These are phyloP conservation scores for Nasua narica DNA, from an alignment of 2,797 vertebrate genomes.

Conservation along the genomic window DNA sequence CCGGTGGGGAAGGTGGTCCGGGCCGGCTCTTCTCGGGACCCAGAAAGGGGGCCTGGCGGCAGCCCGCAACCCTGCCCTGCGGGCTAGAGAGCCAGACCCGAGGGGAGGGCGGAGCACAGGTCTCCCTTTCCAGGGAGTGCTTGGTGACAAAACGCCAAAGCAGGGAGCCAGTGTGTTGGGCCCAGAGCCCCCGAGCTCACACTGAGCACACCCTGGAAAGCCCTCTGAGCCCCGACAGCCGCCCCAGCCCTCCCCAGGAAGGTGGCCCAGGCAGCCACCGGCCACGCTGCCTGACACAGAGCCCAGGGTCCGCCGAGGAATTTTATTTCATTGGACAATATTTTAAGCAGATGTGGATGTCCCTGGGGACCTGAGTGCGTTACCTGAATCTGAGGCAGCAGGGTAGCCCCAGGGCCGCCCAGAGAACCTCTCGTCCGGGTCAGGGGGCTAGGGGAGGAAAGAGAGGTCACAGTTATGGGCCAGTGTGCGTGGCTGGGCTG, in stretches of 20 bases:
- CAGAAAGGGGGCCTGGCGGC: background rate
- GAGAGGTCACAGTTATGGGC: background rate
- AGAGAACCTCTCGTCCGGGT: background rate
- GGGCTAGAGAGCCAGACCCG: slow-evolving; percentile 49
- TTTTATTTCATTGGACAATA: slow-evolving; percentile 63
- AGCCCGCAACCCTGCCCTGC: background rate
- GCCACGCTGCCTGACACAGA: background rate
- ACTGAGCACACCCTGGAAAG: background rate
- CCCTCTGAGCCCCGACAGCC: background rate
- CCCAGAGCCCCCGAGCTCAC: background rate
- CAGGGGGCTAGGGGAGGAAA: background rate
- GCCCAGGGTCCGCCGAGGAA: background rate
- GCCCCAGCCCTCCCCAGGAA: background rate
- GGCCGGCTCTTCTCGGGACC: background rate
- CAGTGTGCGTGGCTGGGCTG: background rate
- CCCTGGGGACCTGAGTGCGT: slow-evolving; percentile 43
- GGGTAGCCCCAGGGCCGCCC: background rate
- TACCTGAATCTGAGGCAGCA: slow-evolving; percentile 57
- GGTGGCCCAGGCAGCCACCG: background rate
- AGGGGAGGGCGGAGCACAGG: slow-evolving; percentile 66
- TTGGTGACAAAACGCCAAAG: background rate
- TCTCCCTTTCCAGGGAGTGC: slow-evolving; percentile 71
- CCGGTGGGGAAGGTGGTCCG: slow-evolving; percentile 27
- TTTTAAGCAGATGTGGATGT: slow-evolving; percentile 75
- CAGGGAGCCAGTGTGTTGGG: background rate